Base-by-base conservation (phyloP, 37 sponge, comb jelly and placozoan species). In the Beroe forskalii region DNA sequence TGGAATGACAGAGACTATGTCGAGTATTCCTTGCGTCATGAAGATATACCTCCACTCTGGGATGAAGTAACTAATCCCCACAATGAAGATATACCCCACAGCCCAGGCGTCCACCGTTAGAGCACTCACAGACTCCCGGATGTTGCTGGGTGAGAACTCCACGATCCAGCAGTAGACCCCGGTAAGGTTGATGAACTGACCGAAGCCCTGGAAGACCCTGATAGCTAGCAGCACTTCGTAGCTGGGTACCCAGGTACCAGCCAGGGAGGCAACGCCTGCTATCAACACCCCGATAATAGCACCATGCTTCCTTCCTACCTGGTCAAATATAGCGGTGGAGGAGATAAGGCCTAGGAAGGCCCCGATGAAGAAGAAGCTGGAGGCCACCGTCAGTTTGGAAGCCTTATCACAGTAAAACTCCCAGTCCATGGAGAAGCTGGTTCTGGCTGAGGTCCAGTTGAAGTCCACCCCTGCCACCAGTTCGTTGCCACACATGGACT, bases 341-440 rank as follows among this genome's bases (percentile, higher is more conserved):
- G 55, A 80, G 48, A 80, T 43, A 35, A 80, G 40, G 31, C 86
- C 86, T 6, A 80, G 30, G 40, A 8, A 80, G 0, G 86, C 86
- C n/a, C 86, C 86, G 86, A 80, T 44, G 55, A 80, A 80, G 30
- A 80, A 80, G 86, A 80, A 42, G 30, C 86, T 80, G n/a, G 86
- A 44, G 1, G 30, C 55, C 40, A 80, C 86, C 9, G 86, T 23
- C 20, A 80, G 55, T 43, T 80, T 80, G n/a, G 30, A 32, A 20
- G 28, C 86, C 0, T 23, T 41, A 4, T 43, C 55, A 43, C 86
- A 80, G 86, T 80, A 80, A 42, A 80, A 80, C 17, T 37, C 86
- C 86, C 86, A 80, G 44, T 80, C 86, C 23, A 80, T 80, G 4
- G 86, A 41, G 55, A 80, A 80, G 30, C 30, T 27, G 4, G 55